phyloP scores from a whole-genome alignment of 2,113 vertebrate genomes.

The Laticauda laticaudata region DNA sequence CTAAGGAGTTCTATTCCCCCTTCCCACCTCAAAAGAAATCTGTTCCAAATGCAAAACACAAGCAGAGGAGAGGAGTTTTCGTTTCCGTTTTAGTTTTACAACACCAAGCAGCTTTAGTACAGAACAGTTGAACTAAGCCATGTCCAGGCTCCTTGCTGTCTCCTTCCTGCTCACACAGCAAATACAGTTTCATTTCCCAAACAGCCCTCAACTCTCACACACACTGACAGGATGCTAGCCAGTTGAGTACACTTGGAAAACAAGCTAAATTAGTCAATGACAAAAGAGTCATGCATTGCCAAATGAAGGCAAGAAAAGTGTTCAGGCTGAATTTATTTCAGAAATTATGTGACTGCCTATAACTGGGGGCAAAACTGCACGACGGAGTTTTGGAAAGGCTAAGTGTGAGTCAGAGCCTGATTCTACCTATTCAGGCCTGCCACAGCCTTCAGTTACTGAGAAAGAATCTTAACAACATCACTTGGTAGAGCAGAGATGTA shows the following conservation, averaged over 20 bases:
- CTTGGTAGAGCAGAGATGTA: neutral
- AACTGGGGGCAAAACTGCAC: neutral
- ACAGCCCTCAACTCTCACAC: too few species aligned
- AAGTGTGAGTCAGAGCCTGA: neutral
- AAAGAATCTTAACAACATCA: neutral
- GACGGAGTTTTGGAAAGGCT: neutral
- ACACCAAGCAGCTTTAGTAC: too few species aligned
- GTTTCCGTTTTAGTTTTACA: too few species aligned
- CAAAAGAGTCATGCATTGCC: neutral
- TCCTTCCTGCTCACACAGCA: too few species aligned
- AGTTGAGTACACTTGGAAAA: neutral
- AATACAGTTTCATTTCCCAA: too few species aligned
- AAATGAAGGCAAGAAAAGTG: neutral
- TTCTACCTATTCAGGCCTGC: neutral
- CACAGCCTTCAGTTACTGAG: neutral
- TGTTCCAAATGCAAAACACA: too few species aligned
- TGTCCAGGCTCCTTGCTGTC: too few species aligned
- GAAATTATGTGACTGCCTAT: neutral
- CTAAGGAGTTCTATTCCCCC: too few species aligned
- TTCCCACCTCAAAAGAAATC: too few species aligned
- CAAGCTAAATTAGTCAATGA: neutral
- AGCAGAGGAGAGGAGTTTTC: too few species aligned
- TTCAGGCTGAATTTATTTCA: neutral
- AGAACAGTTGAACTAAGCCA: too few species aligned
- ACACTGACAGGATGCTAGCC: too few species aligned